phyloP scores from a whole-genome alignment of 2,888 invertebrate species.

The Choreutis nemorana region DNA sequence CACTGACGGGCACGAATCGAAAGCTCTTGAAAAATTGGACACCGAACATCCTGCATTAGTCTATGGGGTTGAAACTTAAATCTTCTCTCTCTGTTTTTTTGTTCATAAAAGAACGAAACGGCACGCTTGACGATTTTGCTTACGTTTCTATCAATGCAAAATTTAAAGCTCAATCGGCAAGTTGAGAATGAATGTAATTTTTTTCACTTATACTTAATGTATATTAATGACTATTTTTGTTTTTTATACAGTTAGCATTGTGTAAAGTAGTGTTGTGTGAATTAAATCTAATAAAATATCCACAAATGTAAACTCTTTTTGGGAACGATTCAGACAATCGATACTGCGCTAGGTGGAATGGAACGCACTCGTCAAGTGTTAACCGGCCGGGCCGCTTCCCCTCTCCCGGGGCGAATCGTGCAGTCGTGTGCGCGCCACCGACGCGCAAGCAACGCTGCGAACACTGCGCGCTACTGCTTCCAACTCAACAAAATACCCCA shows the following conservation, averaged over 20 bases:
- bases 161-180: no score
- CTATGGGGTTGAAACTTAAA: conserved; percentile 45
- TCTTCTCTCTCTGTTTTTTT: no score
- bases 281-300: conserved; percentile 8
- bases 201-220: no score
- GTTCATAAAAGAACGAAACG: conserved; percentile 28
- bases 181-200: no score
- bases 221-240: no score
- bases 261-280: no score
- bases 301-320: no score
- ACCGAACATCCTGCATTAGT: conserved; percentile 35
- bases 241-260: no score
- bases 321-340: no score
- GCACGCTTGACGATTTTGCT: conserved; percentile 21
- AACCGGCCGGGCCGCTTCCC: conserved; percentile 46
- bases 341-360: conserved; percentile 37
- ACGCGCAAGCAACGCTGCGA: conserved; percentile 24
- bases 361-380: conserved; percentile 25
- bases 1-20: conserved; percentile 4
- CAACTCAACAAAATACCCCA: conserved; percentile 43
- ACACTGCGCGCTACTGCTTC: conserved; percentile 11
- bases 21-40: conserved; percentile 27
- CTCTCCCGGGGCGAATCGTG: conserved; percentile 31
- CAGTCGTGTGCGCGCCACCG: conserved; percentile 40
- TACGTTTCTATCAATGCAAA: conserved; percentile 26